These are phyloP conservation scores for Drosophila neonasuta DNA, from an alignment of 2,888 invertebrate genomes.

Conservation along the genomic window DNA sequence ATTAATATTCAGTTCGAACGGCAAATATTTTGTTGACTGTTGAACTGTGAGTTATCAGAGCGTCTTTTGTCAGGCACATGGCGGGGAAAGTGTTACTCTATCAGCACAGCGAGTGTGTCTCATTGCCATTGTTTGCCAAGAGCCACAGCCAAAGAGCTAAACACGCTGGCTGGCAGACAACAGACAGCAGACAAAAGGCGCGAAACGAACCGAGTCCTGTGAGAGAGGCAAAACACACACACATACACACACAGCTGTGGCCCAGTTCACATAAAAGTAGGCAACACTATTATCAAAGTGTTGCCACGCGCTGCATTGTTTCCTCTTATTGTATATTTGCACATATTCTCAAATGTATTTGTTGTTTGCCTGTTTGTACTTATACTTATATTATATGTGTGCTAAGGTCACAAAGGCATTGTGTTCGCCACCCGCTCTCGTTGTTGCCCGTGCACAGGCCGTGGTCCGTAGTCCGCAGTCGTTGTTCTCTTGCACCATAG, in stretches of 20 bases:
- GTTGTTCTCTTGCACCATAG: conserved; percentile 5
- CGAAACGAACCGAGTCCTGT: conserved; percentile 4
- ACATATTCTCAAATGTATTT: conserved; percentile 52
- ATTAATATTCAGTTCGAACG: conserved; percentile 22
- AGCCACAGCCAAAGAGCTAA: conserved; percentile 16
- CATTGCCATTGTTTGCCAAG: conserved; percentile 39
- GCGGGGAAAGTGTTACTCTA: not conserved
- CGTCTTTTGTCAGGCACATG: conserved; percentile 13
- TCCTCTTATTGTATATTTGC: conserved; percentile 53
- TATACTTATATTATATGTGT: conserved; percentile 49
- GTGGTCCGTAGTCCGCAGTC: not conserved
- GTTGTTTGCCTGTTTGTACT: conserved; percentile 28
- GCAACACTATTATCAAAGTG: conserved; percentile 65
- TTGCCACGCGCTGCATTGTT: conserved; percentile 64
- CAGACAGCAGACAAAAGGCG: conserved; percentile 33
- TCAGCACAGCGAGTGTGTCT: conserved; percentile 1
- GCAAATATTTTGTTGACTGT: conserved; percentile 30
- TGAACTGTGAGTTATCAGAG: conserved; percentile 11
- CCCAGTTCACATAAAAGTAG: conserved; percentile 40
- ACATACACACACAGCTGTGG: conserved; percentile 15
- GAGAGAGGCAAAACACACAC: not conserved
- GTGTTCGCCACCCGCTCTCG: conserved; percentile 50
- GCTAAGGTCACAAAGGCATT: conserved; percentile 69
- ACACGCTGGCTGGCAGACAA: conserved; percentile 37
- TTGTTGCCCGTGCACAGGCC: conserved; percentile 4